A percentile compares a stretch with the other conserved stretches of the same genome.
phyloP scores from a whole-genome alignment of 2,888 invertebrate species.

The Cerastis rubricosa region DNA sequence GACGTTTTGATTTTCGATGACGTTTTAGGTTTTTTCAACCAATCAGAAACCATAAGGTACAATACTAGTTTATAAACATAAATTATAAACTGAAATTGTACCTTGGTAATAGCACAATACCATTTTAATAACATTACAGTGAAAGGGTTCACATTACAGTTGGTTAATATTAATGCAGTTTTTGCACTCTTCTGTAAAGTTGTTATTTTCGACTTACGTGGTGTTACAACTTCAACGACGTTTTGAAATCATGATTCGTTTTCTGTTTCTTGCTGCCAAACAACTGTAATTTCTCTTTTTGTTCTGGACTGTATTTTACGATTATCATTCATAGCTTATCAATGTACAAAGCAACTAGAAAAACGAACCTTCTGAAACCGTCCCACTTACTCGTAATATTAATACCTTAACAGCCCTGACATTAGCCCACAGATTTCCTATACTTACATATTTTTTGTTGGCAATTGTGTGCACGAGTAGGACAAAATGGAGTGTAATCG shows the following conservation, averaged over 20 bases:
- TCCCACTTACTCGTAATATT: neutral
- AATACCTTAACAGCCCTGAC: slow-evolving; percentile 26
- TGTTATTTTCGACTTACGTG: too few relatives aligned
- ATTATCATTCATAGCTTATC: neutral
- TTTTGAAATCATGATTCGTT: neutral
- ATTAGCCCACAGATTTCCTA: slow-evolving; percentile 35
- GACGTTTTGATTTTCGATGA: too few relatives aligned
- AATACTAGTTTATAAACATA: too few relatives aligned
- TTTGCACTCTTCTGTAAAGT: too few relatives aligned
- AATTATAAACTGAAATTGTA: too few relatives aligned
- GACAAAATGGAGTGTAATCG: slow-evolving; percentile 51
- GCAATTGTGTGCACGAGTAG: slow-evolving; percentile 57
- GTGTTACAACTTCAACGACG: too few relatives aligned
- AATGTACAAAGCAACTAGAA: neutral
- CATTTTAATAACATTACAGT: too few relatives aligned
- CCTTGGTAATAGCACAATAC: too few relatives aligned
- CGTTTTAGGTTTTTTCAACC: too few relatives aligned
- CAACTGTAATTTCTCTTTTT: neutral
- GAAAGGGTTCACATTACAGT: too few relatives aligned
- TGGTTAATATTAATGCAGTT: too few relatives aligned
- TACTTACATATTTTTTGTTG: slow-evolving; percentile 23
- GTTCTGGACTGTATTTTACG: neutral
- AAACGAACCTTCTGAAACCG: neutral
- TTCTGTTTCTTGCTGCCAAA: neutral
- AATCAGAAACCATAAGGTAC: too few relatives aligned